A percentile compares a stretch with the other conserved stretches of the same genome.
These are phyloP conservation scores for Tiliqua scincoides DNA, from an alignment of 2,113 vertebrate genomes.

Conservation along the genomic window DNA sequence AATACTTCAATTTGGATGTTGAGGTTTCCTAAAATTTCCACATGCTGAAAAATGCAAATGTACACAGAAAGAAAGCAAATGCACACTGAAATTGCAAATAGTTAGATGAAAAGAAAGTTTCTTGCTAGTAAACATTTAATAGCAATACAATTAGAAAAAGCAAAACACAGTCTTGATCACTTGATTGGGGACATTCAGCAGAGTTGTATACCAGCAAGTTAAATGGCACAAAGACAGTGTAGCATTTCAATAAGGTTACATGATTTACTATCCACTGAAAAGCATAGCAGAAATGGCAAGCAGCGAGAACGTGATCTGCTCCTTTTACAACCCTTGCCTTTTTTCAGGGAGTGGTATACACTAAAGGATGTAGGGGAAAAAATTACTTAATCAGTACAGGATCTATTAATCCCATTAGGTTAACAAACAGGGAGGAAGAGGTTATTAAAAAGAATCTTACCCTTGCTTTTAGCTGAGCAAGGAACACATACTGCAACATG, in stretches of 20 bases:
- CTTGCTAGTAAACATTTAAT: background rate
- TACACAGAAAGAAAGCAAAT: too few relatives aligned
- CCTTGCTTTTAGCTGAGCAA: background rate
- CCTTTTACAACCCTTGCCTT: background rate
- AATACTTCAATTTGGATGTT: background rate
- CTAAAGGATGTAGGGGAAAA: background rate
- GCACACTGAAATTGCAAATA: background rate
- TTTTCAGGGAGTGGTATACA: background rate
- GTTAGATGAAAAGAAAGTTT: background rate
- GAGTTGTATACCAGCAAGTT: fast-evolving
- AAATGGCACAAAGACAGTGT: background rate
- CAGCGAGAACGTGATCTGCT: background rate
- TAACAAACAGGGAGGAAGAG: background rate
- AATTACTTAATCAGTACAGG: too few relatives aligned
- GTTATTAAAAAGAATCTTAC: background rate
- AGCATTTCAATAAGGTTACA: background rate
- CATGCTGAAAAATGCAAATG: background rate
- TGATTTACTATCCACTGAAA: background rate
- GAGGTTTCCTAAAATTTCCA: background rate
- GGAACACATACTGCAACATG: background rate
- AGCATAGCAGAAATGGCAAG: background rate
- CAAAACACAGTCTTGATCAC: background rate
- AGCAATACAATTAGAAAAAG: background rate
- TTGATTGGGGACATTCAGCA: background rate
- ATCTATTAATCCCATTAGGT: background rate